phyloP scores from a whole-genome alignment of 2,888 invertebrate species.

The Plemyria rubiginata region DNA sequence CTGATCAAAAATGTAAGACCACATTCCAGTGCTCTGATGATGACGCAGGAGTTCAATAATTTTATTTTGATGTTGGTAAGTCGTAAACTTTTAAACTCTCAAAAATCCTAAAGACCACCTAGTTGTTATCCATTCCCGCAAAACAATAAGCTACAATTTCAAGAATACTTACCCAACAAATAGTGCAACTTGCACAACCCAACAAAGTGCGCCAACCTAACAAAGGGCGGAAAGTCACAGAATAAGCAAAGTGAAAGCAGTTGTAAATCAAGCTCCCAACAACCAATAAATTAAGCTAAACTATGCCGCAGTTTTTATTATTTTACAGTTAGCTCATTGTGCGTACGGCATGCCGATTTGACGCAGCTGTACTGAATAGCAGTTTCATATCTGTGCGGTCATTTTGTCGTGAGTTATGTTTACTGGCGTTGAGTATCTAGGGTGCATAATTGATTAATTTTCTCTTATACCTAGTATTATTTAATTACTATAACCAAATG shows the following conservation, averaged over 20 bases:
- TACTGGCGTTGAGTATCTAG: constrained; percentile 20
- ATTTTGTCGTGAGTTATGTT: constrained; percentile 30
- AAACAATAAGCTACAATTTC: constrained; percentile 23
- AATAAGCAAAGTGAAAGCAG: constrained; percentile 41
- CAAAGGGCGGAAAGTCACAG: constrained; percentile 38
- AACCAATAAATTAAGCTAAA: constrained; percentile 71
- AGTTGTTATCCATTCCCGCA: constrained; percentile 10
- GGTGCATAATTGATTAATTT: constrained; percentile 8
- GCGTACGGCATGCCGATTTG: constrained; percentile 51
- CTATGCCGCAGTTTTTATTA: constrained; percentile 66
- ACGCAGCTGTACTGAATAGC: constrained; percentile 48
- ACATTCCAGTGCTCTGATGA: no score
- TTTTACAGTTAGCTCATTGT: constrained; percentile 46
- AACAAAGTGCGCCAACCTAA: constrained; percentile 15
- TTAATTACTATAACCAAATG: no score
- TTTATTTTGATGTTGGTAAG: no score
- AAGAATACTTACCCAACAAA: constrained; percentile 15
- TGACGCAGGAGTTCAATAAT: no score
- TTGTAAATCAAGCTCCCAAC: constrained; percentile 64
- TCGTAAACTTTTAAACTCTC: not conserved
- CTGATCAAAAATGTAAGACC: no score
- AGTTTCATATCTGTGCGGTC: constrained; percentile 37
- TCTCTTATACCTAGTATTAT: not conserved
- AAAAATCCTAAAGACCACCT: constrained; percentile 14
- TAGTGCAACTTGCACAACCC: constrained; percentile 37